phyloP scores from a whole-genome alignment of 2,888 invertebrate genomes.

The Tetragonula carbonaria region DNA sequence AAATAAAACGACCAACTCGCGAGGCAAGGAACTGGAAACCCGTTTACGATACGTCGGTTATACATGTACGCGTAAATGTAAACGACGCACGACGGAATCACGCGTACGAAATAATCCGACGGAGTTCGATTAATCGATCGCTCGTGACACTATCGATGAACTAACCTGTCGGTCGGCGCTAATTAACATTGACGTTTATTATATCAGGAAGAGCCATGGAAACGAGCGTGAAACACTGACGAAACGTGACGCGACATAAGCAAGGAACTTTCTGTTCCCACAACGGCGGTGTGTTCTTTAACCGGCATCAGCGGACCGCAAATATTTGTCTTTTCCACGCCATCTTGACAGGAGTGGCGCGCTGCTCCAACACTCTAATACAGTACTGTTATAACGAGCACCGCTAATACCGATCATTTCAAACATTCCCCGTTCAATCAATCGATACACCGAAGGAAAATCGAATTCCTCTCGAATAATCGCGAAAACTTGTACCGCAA shows the following conservation, averaged over 20 bases:
- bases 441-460: background rate
- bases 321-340: slow-evolving; percentile 68
- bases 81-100: background rate
- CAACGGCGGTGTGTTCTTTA: slow-evolving; percentile 39
- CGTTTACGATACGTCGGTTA: background rate
- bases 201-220: background rate
- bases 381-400: slow-evolving; percentile 32
- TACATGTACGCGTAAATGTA: background rate
- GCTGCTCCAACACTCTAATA: slow-evolving; percentile 22
- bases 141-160: slow-evolving; percentile 10
- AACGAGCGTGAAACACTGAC: slow-evolving; percentile 51
- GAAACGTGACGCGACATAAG: slow-evolving; percentile 37
- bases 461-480: background rate
- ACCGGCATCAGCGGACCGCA: slow-evolving; percentile 50
- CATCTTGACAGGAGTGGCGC: slow-evolving; percentile 65
- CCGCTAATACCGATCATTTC: slow-evolving; percentile 5
- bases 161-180: slow-evolving; percentile 7
- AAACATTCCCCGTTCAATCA: background rate
- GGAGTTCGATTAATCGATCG: slow-evolving; percentile 40
- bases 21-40: slow-evolving; percentile 7
- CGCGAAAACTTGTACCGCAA: background rate
- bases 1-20: background rate
- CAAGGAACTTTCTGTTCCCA: slow-evolving; percentile 50
- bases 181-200: slow-evolving; percentile 20
- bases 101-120: slow-evolving; percentile 17